phyloP scores from a whole-genome alignment of 1,140 invertebrate species.

The Mamestra configurata region DNA sequence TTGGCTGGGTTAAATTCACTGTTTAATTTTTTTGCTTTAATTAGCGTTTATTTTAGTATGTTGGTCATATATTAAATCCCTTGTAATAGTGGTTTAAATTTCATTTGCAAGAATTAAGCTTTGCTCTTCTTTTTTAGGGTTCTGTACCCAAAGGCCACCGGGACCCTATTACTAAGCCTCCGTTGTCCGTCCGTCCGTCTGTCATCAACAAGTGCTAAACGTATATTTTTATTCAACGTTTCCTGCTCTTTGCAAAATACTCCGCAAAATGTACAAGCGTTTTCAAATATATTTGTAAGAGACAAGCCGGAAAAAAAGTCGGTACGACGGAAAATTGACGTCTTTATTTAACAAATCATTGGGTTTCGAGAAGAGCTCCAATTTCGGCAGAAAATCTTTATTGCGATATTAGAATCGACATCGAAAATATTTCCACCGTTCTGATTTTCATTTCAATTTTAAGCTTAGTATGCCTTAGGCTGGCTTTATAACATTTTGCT shows the following conservation, averaged over 20 bases:
- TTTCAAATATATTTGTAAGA: not conserved
- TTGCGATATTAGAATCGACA: slow-evolving; percentile 2
- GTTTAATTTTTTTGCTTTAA: slow-evolving; percentile 23
- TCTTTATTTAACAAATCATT: slow-evolving; percentile 33
- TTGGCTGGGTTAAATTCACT: slow-evolving; percentile 17
- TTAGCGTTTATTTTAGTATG: slow-evolving; percentile 18
- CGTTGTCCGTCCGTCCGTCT: too few species aligned
- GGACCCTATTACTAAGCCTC: too few species aligned
- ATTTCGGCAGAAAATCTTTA: slow-evolving; percentile 31
- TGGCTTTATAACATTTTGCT: too few species aligned
- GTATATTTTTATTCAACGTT: not conserved
- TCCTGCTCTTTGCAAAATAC: not conserved
- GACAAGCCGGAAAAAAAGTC: not conserved
- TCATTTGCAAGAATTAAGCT: not conserved
- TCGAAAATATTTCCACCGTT: not conserved
- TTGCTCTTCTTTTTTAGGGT: too few species aligned
- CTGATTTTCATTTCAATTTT: not conserved
- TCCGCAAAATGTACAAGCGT: slow-evolving; percentile 1
- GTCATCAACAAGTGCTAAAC: not conserved
- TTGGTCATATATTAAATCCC: not conserved
- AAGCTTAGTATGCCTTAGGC: not conserved
- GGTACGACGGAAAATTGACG: slow-evolving; percentile 10
- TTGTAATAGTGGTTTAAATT: not conserved
- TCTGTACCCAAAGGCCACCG: too few species aligned
- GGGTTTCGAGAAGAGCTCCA: slow-evolving; percentile 16